Percentiles rank a stretch among this genome's conserved stretches.
These are phyloP conservation scores for Orestias chungarensis DNA, from an alignment of 2,797 vertebrate species.

Conservation along the genomic window DNA sequence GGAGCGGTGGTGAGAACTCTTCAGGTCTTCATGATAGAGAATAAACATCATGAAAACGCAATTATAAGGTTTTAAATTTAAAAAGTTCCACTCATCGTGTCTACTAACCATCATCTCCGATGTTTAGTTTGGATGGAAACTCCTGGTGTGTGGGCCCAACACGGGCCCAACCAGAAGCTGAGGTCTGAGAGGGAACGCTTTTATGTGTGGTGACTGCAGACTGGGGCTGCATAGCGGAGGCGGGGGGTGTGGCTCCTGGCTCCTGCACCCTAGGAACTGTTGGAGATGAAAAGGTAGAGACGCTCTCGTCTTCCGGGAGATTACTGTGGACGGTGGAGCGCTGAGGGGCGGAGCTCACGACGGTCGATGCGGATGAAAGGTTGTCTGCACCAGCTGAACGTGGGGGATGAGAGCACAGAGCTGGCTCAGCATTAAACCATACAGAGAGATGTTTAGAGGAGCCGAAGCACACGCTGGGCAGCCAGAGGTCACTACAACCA, in stretches of 20 bases:
- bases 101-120: constrained; percentile 75
- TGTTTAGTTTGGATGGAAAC: constrained; percentile 71
- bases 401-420: constrained; percentile 24
- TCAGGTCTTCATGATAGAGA: constrained; percentile 48
- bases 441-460: constrained; percentile 33
- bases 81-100: background rate
- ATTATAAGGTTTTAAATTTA: background rate
- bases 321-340: constrained; percentile 20
- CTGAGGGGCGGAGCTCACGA: constrained; percentile 12
- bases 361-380: constrained; percentile 39
- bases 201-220: constrained; percentile 21
- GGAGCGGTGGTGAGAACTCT: constrained; percentile 22
- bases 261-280: constrained; percentile 25
- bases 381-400: constrained; percentile 45
- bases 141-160: constrained; percentile 48
- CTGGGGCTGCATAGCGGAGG: constrained; percentile 21
- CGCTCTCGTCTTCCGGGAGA: constrained; percentile 34
- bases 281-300: constrained; percentile 49
- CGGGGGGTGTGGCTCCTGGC: constrained; percentile 20
- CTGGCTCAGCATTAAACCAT: constrained; percentile 35
- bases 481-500: constrained; percentile 4
- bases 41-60: background rate
- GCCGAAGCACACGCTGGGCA: background rate
- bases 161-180: constrained; percentile 26
- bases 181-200: constrained; percentile 27